Base-by-base conservation (phyloP, 2,113 vertebrate genomes). In the Chaetura pelagica region DNA sequence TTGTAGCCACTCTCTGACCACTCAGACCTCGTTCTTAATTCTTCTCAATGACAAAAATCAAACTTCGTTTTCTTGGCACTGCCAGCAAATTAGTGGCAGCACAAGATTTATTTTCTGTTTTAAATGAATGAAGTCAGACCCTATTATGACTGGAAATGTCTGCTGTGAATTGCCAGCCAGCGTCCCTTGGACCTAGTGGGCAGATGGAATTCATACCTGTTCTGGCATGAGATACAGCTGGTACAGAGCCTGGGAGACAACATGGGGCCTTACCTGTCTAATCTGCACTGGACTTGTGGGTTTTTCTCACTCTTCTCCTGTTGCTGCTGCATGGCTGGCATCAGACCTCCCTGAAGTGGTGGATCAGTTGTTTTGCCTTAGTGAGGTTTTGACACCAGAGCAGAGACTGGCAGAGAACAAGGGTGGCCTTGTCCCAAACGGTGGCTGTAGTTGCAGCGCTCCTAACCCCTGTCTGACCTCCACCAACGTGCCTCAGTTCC, bases 231-330 rank as follows among this genome's bases (percentile, higher is more conserved):
- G 4, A 4, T 46, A 90, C 32, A 62, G 48, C 19, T 69, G 85
- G 71, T 61, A n/a, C 10, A 7, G 75, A 81, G 51, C 51, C 26
- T 55, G 27, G 58, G 24, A 15, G 10, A 34, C 35, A 13, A 13
- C 5, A 10, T 12, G 21, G 30, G 21, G 12, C 42, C 34, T 10
- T 3, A 3, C 0, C 2, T 55, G 12, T 15, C 59, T 5, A 12
- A n/a, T 58, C 75, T 48, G 3, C 59, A 7, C 18, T 20, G 57
- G 17, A 19, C n/a, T 54, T 5, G 7, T 46, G n/a, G 4, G 1
- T 55, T 68, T 24, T 7, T 38, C 30, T 87, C 24, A 2, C 32
- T 66, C 32, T n/a, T 55, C 30, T 58, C 2, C 0, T 27, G 3
- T 52, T 58, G 58, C 30, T 79, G 55, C 82, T 34, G 14, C 14